phyloP scores from a whole-genome alignment of 2,888 invertebrate species.

The Subacronicta megacephala region DNA sequence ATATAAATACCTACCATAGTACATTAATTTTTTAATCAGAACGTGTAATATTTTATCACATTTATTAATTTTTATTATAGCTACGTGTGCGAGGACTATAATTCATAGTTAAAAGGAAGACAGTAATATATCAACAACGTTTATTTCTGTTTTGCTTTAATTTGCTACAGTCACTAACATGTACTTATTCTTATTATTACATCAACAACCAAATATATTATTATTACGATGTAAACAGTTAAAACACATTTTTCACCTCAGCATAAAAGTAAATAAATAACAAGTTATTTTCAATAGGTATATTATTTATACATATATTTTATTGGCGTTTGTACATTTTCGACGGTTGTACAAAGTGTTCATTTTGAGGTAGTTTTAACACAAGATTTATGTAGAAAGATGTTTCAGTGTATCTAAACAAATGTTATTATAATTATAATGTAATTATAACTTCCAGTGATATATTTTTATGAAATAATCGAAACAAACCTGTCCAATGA shows the following conservation, averaged over 20 bases:
- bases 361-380: not conserved
- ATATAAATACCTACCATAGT: no score
- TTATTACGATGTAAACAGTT: no score
- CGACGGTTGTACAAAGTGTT: not conserved
- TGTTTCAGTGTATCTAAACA: no score
- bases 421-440: no score
- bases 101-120: conserved; percentile 4
- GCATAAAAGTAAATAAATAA: conserved; percentile 12
- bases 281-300: conserved; percentile 2
- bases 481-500: no score
- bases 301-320: conserved; percentile 10
- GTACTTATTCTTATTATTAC: conserved; percentile 22
- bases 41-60: no score
- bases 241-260: conserved; percentile 19
- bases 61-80: no score
- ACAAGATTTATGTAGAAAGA: no score
- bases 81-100: no score
- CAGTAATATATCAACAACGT: conserved; percentile 27
- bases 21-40: no score
- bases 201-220: conserved; percentile 24
- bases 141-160: conserved; percentile 22
- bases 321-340: not conserved
- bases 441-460: no score
- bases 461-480: no score
- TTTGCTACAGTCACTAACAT: conserved; percentile 27